A percentile compares a stretch with the other conserved stretches of the same genome.
These are phyloP conservation scores for Tetropium fuscum DNA, from an alignment of 2,888 invertebrate genomes.

Conservation along the genomic window DNA sequence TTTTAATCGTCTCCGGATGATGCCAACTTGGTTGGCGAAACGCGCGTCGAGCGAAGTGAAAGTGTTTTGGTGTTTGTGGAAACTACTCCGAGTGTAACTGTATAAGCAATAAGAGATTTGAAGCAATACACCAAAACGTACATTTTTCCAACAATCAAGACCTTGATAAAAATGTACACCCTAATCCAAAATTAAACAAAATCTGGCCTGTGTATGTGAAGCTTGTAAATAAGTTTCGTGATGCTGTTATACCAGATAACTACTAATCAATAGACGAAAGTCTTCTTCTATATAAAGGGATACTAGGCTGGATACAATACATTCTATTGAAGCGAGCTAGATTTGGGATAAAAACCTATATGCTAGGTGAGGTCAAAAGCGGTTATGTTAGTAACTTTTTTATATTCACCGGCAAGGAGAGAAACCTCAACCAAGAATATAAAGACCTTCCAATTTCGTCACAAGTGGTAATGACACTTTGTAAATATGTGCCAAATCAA, in stretches of 20 bases:
- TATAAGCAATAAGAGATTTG: too few relatives aligned
- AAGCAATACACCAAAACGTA: too few relatives aligned
- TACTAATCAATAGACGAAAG: too few relatives aligned
- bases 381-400: conserved; percentile 48
- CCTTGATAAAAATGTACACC: too few relatives aligned
- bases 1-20: too few relatives aligned
- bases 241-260: too few relatives aligned
- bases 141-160: too few relatives aligned
- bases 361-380: conserved; percentile 53
- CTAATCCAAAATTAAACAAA: background rate
- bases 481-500: conserved; percentile 40
- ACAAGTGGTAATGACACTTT: conserved; percentile 45
- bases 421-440: conserved; percentile 14
- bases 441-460: conserved; percentile 14
- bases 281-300: conserved; percentile 35
- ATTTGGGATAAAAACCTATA: conserved; percentile 52
- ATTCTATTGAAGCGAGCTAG: conserved; percentile 52
- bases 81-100: too few relatives aligned
- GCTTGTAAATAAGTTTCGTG: background rate
- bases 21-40: too few relatives aligned
- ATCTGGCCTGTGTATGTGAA: background rate
- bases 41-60: too few relatives aligned
- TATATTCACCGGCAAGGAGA: conserved; percentile 50
- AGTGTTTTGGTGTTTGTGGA: too few relatives aligned
- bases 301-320: conserved; percentile 53